Conservation (phyloP, 2,113 vertebrate species). For the Gambusia holbrooki region DNA sequence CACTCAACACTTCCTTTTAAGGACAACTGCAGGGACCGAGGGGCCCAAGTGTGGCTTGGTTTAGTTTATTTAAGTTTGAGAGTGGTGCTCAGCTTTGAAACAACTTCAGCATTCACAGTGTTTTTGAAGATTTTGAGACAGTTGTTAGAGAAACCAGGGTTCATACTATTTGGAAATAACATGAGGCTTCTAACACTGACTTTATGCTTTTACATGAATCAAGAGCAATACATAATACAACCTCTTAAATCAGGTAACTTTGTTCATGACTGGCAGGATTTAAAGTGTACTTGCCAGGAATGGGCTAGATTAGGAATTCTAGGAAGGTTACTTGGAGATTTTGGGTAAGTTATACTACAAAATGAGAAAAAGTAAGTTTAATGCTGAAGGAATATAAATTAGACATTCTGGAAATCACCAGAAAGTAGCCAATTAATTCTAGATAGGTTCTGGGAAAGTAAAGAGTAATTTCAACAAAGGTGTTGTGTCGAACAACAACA, state of each 20-base stretch:
- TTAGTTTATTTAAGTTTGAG: conserved; percentile 36
- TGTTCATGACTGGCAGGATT: no score
- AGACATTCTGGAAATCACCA: no score
- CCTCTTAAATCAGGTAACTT: not conserved
- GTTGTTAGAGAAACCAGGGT: not conserved
- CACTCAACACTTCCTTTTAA: conserved; percentile 70
- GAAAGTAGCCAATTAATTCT: no score
- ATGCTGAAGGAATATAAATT: no score
- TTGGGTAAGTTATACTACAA: no score
- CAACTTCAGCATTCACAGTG: conserved; percentile 23
- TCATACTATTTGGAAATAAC: not conserved
- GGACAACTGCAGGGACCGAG: conserved; percentile 48
- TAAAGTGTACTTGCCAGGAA: no score
- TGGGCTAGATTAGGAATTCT: no score
- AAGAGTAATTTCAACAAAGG: no score
- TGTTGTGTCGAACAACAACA: no score
- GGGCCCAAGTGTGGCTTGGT: conserved; percentile 34
- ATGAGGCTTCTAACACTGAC: not conserved
- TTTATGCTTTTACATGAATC: not conserved
- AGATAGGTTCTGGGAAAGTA: no score
- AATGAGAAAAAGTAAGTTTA: no score
- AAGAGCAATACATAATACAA: not conserved
- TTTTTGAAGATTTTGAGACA: conserved; percentile 4
- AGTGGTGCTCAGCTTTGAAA: conserved; percentile 3
- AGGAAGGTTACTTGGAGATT: no score